Evolutionary conservation across 2,797 vertebrate genomes (phyloP), one percentile per base, ranked within the genome.

Genomic region (Pangasius sanitwongsei): DNA sequence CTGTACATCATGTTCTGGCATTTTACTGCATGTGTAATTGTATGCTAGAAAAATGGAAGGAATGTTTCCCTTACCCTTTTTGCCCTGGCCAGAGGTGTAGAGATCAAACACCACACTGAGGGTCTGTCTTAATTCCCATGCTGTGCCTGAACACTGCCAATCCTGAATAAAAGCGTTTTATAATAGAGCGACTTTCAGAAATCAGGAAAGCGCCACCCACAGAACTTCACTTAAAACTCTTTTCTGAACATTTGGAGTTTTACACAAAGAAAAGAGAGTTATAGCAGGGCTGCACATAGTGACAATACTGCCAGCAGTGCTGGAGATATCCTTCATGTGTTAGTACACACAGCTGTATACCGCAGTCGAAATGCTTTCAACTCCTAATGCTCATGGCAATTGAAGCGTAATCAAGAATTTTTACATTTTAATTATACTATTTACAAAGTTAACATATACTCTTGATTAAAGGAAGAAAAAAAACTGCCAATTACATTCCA

Each of bases 71-170:
- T 96, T 93, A 98, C 98, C 98, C 95, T 96, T 97, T 94, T 98
- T 99, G 34, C 97, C 95, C 90, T 97, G 97, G 61, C 97, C 96
- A 0, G 96, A 97, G 88, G 96, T 94, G 94, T 98, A 97, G 90
- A 96, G 95, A 88, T 99, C 99, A 86, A 99, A 99, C 16, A 99
- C 98, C 83, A 98, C 97, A 0, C 97, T 97, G 63, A 99, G 96
- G 0, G 97, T 98, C 95, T 99, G 98, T 89, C 98, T 97, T 92
- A 99, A 96, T 95, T 99, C 98, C 98, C 97, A 98, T 53, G 98
- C 97, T 48, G 96, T 63, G 37, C 93, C 94, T 91, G 95, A 94
- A 80, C 98, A 99, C 63, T 94, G 93, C 16, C 90, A 92, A 94
- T 99, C 96, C 97, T 98, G 90, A 85, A 80, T 69, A 31, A 72